These are phyloP conservation scores for Bujurquina vittata DNA, from an alignment of 2,113 vertebrate genomes.

Conservation along the genomic window DNA sequence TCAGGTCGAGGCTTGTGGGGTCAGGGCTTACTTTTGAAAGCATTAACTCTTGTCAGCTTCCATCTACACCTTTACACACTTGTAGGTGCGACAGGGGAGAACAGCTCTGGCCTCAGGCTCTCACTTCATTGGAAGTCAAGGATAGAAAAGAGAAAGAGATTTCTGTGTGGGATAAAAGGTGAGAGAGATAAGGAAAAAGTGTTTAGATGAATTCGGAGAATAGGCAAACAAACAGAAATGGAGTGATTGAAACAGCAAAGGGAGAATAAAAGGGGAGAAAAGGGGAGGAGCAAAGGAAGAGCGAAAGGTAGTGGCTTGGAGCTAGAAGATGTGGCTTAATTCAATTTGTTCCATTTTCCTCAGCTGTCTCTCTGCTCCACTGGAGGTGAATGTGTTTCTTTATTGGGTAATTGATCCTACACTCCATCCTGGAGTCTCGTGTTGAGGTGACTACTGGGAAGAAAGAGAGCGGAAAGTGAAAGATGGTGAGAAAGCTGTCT, in stretches of 20 bases:
- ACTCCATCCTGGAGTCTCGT: conserved; percentile 48
- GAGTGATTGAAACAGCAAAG: conserved; percentile 11
- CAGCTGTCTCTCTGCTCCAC: conserved; percentile 72
- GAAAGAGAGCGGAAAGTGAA: conserved; percentile 48
- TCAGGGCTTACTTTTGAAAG: conserved; percentile 50
- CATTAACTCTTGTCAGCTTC: conserved; percentile 8
- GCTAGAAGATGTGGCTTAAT: conserved; percentile 73
- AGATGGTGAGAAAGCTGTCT: not conserved
- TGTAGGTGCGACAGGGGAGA: conserved; percentile 20
- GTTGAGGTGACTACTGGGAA: conserved; percentile 32
- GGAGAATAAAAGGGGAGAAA: conserved; percentile 36
- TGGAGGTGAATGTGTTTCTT: conserved; percentile 72
- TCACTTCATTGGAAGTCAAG: conserved; percentile 33
- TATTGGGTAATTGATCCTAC: conserved; percentile 72
- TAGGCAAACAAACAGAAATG: not conserved
- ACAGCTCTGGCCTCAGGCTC: conserved; percentile 50
- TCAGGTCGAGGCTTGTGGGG: conserved; percentile 31
- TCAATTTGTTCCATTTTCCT: conserved; percentile 77
- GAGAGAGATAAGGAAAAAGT: conserved; percentile 5
- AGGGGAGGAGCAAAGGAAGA: conserved; percentile 18
- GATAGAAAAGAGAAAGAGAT: conserved; percentile 30
- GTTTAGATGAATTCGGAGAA: conserved; percentile 9
- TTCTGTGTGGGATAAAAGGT: conserved; percentile 34
- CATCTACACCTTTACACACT: conserved; percentile 12
- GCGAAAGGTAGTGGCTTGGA: conserved; percentile 56